phyloP scores from a whole-genome alignment of 2,888 invertebrate species.

The Isoperla grammatica region DNA sequence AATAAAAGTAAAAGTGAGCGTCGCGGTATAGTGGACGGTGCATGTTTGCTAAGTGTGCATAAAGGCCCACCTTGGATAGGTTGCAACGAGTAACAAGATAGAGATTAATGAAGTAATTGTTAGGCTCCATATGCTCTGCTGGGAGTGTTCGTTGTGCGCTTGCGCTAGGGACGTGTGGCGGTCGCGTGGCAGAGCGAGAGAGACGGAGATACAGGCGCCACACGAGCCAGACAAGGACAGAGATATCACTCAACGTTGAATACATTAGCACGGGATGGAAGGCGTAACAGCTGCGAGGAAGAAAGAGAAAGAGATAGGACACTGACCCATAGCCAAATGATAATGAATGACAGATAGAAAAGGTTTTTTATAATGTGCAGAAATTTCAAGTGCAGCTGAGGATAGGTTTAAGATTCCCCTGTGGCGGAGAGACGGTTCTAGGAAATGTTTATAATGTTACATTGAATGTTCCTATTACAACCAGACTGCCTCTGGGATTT shows the following conservation, averaged over 20 bases:
- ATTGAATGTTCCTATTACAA: too few species aligned
- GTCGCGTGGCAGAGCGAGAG: constrained; percentile 30
- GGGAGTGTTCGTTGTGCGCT: not conserved
- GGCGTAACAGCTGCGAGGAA: not conserved
- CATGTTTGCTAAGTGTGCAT: too few species aligned
- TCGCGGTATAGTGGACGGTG: too few species aligned
- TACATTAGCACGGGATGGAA: constrained; percentile 4
- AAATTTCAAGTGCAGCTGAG: not conserved
- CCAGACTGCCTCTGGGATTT: too few species aligned
- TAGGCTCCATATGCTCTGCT: too few species aligned
- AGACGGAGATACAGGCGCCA: not conserved
- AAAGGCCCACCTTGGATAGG: too few species aligned
- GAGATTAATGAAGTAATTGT: too few species aligned
- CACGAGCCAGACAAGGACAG: not conserved
- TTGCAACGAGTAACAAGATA: too few species aligned
- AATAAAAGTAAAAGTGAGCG: too few species aligned
- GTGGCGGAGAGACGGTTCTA: too few species aligned
- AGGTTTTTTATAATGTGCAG: not conserved
- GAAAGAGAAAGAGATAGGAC: constrained; percentile 23
- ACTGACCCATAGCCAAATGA: constrained; percentile 23
- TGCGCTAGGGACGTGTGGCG: constrained; percentile 28
- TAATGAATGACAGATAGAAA: constrained; percentile 7
- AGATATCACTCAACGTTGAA: constrained; percentile 1
- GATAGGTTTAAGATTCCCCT: not conserved
- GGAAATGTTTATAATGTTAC: too few species aligned